Conservation (phyloP, 2,888 invertebrate species). For the Epirrhoe tristata region DNA sequence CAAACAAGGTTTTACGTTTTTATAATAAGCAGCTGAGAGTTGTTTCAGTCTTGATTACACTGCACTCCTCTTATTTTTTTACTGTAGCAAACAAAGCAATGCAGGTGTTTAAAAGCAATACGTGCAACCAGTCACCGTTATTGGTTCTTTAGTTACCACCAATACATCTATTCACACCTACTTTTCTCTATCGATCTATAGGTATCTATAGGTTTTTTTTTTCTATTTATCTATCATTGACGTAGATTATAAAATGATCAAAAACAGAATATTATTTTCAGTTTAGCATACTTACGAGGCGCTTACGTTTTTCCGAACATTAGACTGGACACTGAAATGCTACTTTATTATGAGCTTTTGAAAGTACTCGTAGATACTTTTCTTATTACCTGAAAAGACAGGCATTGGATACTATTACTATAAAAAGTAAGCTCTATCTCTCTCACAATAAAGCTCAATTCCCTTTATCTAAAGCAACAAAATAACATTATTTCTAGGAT, state of each 20-base stretch:
- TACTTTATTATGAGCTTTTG: background rate
- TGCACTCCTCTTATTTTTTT: too few relatives aligned
- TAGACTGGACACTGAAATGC: background rate
- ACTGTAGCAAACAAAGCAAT: too few relatives aligned
- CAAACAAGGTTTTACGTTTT: too few relatives aligned
- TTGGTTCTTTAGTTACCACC: too few relatives aligned
- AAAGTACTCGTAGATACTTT: background rate
- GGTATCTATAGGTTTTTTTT: too few relatives aligned
- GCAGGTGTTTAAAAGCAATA: too few relatives aligned
- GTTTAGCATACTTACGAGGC: background rate
- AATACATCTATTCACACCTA: too few relatives aligned
- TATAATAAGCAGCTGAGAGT: too few relatives aligned
- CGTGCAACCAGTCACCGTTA: too few relatives aligned
- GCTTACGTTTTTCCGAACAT: background rate
- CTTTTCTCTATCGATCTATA: too few relatives aligned
- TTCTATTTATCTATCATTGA: background rate
- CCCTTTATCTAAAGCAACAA: background rate
- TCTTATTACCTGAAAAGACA: background rate
- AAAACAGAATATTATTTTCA: background rate
- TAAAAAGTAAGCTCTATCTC: conserved; percentile 1
- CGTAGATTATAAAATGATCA: background rate
- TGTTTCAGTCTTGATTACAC: too few relatives aligned
- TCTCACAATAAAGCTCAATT: background rate
- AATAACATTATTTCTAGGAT: conserved; percentile 16
- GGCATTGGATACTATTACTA: background rate